A percentile compares a stretch with the other conserved stretches of the same genome.
Conservation (phyloP, 1,140 invertebrate genomes). For the Proctacanthus coquilletti region DNA sequence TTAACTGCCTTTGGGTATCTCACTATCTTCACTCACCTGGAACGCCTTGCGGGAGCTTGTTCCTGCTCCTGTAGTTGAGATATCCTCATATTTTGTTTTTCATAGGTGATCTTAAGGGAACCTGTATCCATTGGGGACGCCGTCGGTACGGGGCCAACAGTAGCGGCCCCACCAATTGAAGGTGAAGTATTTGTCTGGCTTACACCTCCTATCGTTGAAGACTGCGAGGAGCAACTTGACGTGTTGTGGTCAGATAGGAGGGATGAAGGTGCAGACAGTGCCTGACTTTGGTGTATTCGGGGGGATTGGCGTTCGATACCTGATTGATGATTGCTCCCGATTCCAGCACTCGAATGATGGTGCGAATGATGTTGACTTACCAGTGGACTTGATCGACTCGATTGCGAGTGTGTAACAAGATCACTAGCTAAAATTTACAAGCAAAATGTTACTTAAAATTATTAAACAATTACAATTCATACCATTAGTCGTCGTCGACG, state of each 20-base stretch:
- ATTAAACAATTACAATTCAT: background rate
- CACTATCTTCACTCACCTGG: slow-evolving; percentile 30
- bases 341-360: slow-evolving; percentile 1
- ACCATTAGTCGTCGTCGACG: slow-evolving; percentile 12
- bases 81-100: slow-evolving; percentile 31
- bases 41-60: slow-evolving; percentile 27
- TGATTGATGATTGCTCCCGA: background rate
- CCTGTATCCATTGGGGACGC: slow-evolving; percentile 29
- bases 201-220: background rate
- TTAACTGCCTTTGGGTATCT: too few species aligned
- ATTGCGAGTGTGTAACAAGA: slow-evolving; percentile 1
- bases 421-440: too few species aligned
- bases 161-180: too few species aligned
- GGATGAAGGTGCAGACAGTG: slow-evolving; percentile 1
- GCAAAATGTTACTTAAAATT: background rate
- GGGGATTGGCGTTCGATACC: slow-evolving; percentile 9
- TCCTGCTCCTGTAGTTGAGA: slow-evolving; percentile 27
- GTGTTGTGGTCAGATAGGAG: background rate
- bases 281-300: slow-evolving; percentile 1
- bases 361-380: slow-evolving; percentile 1
- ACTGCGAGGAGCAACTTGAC: background rate
- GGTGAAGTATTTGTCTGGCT: background rate
- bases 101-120: slow-evolving; percentile 34
- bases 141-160: slow-evolving; percentile 11
- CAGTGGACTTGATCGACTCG: slow-evolving; percentile 6